Evolutionary conservation across 2,797 vertebrate species (phyloP).

Genomic region (Tragopan temminckii): DNA sequence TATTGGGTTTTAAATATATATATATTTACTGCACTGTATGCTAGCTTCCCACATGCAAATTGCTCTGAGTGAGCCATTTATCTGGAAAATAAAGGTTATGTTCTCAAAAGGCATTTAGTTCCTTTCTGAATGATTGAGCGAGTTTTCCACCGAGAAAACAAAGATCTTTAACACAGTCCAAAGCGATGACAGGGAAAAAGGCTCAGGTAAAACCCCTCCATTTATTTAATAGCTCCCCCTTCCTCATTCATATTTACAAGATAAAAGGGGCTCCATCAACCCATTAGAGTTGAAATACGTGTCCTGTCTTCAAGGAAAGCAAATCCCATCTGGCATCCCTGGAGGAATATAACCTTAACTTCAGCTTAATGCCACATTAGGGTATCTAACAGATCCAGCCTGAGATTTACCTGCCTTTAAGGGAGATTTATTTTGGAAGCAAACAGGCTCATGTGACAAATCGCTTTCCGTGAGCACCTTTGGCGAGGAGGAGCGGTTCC

Average conservation of each 20-base stretch:
- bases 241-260: slow-evolving; percentile 71
- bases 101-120: slow-evolving; percentile 74
- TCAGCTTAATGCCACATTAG: slow-evolving; percentile 69
- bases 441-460: slow-evolving; percentile 72
- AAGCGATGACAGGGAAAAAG: slow-evolving; percentile 50
- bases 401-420: slow-evolving; percentile 72
- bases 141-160: slow-evolving; percentile 69
- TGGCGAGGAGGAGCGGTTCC: slow-evolving; percentile 8
- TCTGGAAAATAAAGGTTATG: slow-evolving; percentile 76
- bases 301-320: slow-evolving; percentile 65
- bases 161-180: slow-evolving; percentile 56
- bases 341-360: slow-evolving; percentile 77
- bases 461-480: slow-evolving; percentile 63
- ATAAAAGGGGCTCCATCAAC: slow-evolving; percentile 57
- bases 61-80: slow-evolving; percentile 74
- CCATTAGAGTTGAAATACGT: slow-evolving; percentile 58
- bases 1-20: slow-evolving; percentile 58
- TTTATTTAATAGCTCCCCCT: slow-evolving; percentile 59
- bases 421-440: slow-evolving; percentile 63
- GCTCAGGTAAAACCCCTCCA: slow-evolving; percentile 66
- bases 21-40: slow-evolving; percentile 29
- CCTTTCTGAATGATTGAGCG: slow-evolving; percentile 63
- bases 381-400: slow-evolving; percentile 66
- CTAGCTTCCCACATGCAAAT: slow-evolving; percentile 72
- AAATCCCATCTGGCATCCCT: slow-evolving; percentile 73